Evolutionary conservation across 2,113 vertebrate genomes (phyloP).

Genomic region (Melanerpes formicivorus): DNA sequence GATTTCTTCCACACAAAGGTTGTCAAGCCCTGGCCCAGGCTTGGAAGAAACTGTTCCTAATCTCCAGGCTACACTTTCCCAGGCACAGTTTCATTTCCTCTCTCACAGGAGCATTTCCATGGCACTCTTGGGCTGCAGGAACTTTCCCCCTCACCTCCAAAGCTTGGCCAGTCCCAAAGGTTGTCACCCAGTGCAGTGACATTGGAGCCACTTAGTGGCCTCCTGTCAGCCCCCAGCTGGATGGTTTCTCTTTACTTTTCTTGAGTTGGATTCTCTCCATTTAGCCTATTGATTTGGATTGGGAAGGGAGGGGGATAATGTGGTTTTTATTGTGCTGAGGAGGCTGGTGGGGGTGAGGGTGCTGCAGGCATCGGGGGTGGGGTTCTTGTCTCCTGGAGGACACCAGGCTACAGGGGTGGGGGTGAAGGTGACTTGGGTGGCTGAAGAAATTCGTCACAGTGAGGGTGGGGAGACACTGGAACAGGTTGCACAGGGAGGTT

Average conservation of each 20-base stretch:
- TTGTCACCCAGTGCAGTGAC: conserved; percentile 21
- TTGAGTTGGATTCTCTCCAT: conserved; percentile 1
- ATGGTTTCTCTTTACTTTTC: not conserved
- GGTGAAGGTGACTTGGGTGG: not conserved
- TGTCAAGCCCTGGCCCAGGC: too few species aligned
- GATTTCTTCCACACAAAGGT: too few species aligned
- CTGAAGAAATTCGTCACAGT: too few species aligned
- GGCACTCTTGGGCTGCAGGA: rapidly evolving
- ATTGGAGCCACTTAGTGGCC: conserved; percentile 32
- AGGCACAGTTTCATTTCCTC: not conserved
- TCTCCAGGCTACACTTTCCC: not conserved
- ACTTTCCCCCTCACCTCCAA: rapidly evolving
- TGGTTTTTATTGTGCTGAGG: not conserved
- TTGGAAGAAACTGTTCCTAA: too few species aligned
- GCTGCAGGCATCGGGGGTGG: not conserved
- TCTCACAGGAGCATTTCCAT: rapidly evolving
- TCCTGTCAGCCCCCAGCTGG: not conserved
- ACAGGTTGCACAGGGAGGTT: too few species aligned
- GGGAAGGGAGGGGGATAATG: not conserved
- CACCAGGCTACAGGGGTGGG: rapidly evolving
- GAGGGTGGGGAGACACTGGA: too few species aligned
- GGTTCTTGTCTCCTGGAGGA: rapidly evolving
- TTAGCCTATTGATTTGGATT: conserved; percentile 46
- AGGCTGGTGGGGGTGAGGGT: not conserved
- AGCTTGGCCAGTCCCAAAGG: not conserved